These are phyloP conservation scores for Halcyon senegalensis DNA, from an alignment of 2,113 vertebrate species.

Conservation along the genomic window DNA sequence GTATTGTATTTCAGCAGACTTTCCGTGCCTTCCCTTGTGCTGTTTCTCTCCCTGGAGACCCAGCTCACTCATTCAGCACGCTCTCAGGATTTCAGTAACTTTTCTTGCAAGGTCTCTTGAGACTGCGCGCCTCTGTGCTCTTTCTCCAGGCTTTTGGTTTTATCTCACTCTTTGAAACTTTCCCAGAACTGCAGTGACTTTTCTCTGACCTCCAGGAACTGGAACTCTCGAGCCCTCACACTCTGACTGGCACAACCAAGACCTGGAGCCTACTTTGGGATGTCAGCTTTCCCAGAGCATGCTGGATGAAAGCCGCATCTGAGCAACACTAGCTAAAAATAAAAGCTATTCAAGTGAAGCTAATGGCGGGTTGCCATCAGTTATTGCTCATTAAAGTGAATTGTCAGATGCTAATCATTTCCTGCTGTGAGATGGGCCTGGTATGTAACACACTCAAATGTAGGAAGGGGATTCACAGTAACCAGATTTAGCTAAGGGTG, in stretches of 20 bases:
- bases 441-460: neutral
- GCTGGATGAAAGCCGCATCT: constrained; percentile 44
- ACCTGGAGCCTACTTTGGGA: constrained; percentile 58
- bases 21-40: neutral
- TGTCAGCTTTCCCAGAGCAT: constrained; percentile 57
- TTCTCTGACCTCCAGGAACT: constrained; percentile 34
- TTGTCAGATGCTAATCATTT: constrained; percentile 70
- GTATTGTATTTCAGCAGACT: neutral
- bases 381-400: constrained; percentile 69
- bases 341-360: constrained; percentile 60
- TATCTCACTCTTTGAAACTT: constrained; percentile 63
- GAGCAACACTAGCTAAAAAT: constrained; percentile 66
- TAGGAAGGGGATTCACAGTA: constrained; percentile 57
- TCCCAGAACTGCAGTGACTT: constrained; percentile 57
- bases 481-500: constrained; percentile 55
- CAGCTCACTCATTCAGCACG: neutral
- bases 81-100: constrained; percentile 44
- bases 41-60: neutral
- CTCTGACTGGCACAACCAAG: constrained; percentile 53
- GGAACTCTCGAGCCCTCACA: constrained; percentile 39
- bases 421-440: constrained; percentile 36
- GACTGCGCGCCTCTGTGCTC: neutral
- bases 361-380: constrained; percentile 51
- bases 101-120: constrained; percentile 24
- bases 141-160: constrained; percentile 52